phyloP scores from a whole-genome alignment of 2,888 invertebrate genomes.

The Agonopterix arenella region DNA sequence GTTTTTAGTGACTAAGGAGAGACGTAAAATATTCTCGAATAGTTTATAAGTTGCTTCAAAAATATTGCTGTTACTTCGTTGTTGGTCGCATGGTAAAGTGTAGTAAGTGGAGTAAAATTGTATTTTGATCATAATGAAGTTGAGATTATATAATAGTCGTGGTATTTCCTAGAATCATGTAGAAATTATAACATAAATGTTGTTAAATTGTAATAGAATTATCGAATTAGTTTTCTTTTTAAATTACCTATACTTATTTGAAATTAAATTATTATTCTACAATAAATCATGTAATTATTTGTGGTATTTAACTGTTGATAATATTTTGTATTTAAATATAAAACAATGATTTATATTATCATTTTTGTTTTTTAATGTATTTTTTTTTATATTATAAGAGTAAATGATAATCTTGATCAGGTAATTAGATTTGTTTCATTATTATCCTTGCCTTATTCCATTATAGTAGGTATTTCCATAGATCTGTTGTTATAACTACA shows the following conservation, averaged over 20 bases:
- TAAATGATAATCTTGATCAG: slow-evolving; percentile 34
- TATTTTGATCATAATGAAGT: slow-evolving; percentile 3
- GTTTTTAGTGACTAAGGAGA: not conserved
- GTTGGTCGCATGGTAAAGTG: not conserved
- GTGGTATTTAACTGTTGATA: slow-evolving; percentile 3
- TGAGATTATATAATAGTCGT: slow-evolving; percentile 7
- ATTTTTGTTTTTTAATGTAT: slow-evolving; percentile 23
- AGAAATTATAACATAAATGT: slow-evolving; percentile 4
- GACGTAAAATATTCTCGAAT: slow-evolving; percentile 7
- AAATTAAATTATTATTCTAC: not conserved
- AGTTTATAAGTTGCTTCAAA: slow-evolving; percentile 8
- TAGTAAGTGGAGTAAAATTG: not conserved
- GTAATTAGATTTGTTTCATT: slow-evolving; percentile 17
- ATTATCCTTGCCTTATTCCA: no score
- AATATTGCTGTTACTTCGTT: slow-evolving; percentile 5
- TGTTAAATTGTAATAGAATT: slow-evolving; percentile 1
- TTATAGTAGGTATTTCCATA: no score
- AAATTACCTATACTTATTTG: not conserved
- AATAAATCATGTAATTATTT: not conserved
- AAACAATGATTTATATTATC: slow-evolving; percentile 8
- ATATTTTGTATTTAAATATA: slow-evolving; percentile 3
- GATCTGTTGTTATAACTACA: no score
- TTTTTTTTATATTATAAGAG: slow-evolving; percentile 37
- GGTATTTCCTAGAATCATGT: slow-evolving; percentile 2
- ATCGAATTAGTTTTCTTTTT: not conserved